Evolutionary conservation across 2,888 invertebrate species (phyloP).

Genomic region (Pedicia rivosa): DNA sequence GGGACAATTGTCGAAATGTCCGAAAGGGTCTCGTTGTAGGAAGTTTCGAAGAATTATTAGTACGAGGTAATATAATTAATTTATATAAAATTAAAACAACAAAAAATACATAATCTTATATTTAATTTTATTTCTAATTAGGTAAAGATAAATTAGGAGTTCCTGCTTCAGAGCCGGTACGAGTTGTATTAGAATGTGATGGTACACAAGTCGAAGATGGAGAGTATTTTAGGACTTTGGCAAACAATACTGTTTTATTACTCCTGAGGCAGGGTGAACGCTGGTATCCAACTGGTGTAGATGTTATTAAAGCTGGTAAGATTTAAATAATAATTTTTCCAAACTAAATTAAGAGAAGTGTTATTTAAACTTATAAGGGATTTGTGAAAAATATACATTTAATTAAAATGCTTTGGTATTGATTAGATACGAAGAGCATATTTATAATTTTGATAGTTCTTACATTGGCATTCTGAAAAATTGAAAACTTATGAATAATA

Average conservation of each 20-base stretch:
- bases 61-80: constrained; percentile 47
- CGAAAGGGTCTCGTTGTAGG: constrained; percentile 86
- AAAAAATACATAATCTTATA: constrained; percentile 2
- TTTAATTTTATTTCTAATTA: constrained; percentile 19
- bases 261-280: constrained; percentile 79
- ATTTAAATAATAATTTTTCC: no score
- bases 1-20: constrained; percentile 88
- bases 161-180: constrained; percentile 70
- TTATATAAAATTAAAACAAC: neutral
- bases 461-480: no score
- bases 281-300: constrained; percentile 87
- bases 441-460: no score
- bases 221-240: constrained; percentile 86
- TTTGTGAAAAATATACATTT: no score
- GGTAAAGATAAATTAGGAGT: constrained; percentile 85
- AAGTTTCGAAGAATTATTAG: constrained; percentile 76
- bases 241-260: constrained; percentile 79
- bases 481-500: no score
- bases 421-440: no score
- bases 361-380: no score
- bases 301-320: constrained; percentile 87
- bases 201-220: constrained; percentile 95
- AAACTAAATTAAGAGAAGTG: no score
- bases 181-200: constrained; percentile 86
- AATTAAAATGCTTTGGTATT: no score